These are phyloP conservation scores for Zapornia atra DNA, from an alignment of 2,113 vertebrate genomes.

Conservation along the genomic window DNA sequence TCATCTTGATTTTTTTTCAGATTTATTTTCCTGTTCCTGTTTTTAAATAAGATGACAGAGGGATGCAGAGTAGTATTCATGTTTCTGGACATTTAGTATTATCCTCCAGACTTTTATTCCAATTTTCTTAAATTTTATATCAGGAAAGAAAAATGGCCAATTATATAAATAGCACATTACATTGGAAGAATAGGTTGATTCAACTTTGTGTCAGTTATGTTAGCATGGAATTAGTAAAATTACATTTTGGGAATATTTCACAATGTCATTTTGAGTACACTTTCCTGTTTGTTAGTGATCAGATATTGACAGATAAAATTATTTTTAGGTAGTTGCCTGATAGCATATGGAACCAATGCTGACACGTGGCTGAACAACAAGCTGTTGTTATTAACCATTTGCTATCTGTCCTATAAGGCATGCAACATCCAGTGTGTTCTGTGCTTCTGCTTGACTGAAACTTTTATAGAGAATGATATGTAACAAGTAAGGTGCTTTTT, in stretches of 20 bases:
- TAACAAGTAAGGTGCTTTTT: not conserved
- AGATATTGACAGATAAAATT: not conserved
- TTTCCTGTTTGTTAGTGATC: not conserved
- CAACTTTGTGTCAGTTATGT: not conserved
- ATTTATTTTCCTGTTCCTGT: not conserved
- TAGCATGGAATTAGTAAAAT: not conserved
- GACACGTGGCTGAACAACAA: not conserved
- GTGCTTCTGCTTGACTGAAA: not conserved
- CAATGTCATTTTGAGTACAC: not conserved
- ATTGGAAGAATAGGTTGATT: not conserved
- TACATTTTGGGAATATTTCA: not conserved
- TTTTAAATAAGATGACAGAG: not conserved
- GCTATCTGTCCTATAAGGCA: not conserved
- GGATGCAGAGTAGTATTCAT: not conserved
- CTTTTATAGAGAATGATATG: not conserved
- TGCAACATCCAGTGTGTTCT: not conserved
- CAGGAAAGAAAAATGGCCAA: not conserved
- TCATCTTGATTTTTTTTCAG: not conserved
- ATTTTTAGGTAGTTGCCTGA: not conserved
- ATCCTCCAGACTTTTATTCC: not conserved
- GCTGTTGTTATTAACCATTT: not conserved
- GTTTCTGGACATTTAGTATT: not conserved
- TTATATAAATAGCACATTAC: not conserved
- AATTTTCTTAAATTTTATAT: not conserved
- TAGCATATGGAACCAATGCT: not conserved